A percentile compares a stretch with the other conserved stretches of the same genome.
These are phyloP conservation scores for Drosophila serrata DNA, from an alignment of 1,140 invertebrate genomes.

Conservation along the genomic window DNA sequence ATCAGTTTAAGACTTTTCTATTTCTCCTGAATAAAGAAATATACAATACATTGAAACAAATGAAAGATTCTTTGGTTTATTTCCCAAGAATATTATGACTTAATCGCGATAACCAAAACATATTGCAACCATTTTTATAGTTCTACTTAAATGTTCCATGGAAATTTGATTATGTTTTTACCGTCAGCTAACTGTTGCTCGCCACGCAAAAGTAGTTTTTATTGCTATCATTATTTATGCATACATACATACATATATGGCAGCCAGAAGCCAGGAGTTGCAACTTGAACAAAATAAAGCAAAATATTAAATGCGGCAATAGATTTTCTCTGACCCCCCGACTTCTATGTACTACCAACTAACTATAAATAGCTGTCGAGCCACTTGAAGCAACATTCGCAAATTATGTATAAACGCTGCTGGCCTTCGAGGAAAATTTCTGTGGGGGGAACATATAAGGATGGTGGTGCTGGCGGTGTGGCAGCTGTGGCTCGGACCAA, in stretches of 20 bases:
- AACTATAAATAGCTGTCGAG: constrained; percentile 44
- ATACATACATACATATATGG: constrained; percentile 15
- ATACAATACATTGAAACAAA: no score
- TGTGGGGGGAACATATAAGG: no score
- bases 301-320: constrained; percentile 48
- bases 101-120: neutral
- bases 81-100: neutral
- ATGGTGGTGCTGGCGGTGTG: no score
- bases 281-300: constrained; percentile 16
- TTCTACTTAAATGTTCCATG: constrained; percentile 3
- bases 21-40: no score
- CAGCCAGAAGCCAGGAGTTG: constrained; percentile 5
- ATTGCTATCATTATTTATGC: constrained; percentile 12
- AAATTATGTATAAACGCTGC: constrained; percentile 38
- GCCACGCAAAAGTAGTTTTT: constrained; percentile 6
- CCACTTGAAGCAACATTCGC: constrained; percentile 47
- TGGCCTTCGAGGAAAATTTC: constrained; percentile 16
- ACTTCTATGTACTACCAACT: no score
- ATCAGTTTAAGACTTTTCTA: no score
- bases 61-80: neutral
- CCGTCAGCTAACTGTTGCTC: constrained; percentile 9
- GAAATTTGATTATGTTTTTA: constrained; percentile 14
- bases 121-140: neutral
- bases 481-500: constrained; percentile 25
- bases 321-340: constrained; percentile 20